phyloP scores from a whole-genome alignment of 2,113 vertebrate species.

The Leuciscus idus region DNA sequence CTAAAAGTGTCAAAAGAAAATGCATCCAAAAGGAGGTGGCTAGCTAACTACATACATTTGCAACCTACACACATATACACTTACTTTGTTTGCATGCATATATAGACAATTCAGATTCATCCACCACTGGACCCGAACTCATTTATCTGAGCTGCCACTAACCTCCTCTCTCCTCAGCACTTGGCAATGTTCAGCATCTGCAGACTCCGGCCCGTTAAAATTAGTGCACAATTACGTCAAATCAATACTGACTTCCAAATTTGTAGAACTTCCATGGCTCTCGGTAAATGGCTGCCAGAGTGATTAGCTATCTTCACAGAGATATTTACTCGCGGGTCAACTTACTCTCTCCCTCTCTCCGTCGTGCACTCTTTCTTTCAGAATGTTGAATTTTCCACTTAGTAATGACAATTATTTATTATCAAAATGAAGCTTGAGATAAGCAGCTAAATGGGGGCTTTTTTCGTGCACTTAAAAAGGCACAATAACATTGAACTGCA shows the following conservation, averaged over 20 bases:
- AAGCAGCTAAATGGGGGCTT: slow-evolving; percentile 7
- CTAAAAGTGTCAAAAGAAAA: not conserved
- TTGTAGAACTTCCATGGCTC: slow-evolving; percentile 23
- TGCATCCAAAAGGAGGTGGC: not conserved
- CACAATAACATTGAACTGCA: not conserved
- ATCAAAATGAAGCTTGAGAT: slow-evolving; percentile 24
- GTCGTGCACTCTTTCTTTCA: not conserved
- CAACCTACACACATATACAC: not conserved
- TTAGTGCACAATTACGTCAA: slow-evolving; percentile 38
- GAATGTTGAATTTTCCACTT: slow-evolving; percentile 23
- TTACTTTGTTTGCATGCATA: slow-evolving; percentile 7
- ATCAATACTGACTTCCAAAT: slow-evolving; percentile 40
- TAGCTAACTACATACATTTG: not conserved
- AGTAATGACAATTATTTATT: not conserved
- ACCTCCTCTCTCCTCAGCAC: slow-evolving; percentile 4
- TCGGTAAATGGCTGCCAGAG: slow-evolving; percentile 28
- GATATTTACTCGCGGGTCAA: slow-evolving; percentile 27
- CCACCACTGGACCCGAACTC: not conserved
- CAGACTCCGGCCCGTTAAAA: slow-evolving; percentile 31
- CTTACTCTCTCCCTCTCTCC: not conserved
- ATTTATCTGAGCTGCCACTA: slow-evolving; percentile 27
- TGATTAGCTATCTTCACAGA: slow-evolving; percentile 34
- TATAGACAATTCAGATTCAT: slow-evolving; percentile 21
- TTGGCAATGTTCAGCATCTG: not conserved
- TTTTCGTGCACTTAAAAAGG: not conserved